Percentiles rank a stretch among this genome's conserved stretches.
Evolutionary conservation across 2,888 invertebrate genomes (phyloP).

Genomic region (Amiota mariae): DNA sequence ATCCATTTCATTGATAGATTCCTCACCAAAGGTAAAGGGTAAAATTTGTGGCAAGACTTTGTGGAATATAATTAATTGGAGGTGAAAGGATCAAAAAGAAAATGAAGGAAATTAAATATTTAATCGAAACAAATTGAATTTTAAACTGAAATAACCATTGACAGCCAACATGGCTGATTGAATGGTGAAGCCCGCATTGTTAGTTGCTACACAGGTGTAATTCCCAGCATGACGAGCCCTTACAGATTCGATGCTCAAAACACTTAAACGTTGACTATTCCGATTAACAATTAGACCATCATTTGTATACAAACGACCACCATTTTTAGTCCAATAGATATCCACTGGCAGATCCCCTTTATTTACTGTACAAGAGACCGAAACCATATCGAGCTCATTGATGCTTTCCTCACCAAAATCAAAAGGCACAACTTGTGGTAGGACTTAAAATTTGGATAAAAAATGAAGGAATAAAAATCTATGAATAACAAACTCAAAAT

Average conservation of each 20-base stretch:
- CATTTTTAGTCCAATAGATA: slow-evolving; percentile 81
- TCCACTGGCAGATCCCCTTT: slow-evolving; percentile 86
- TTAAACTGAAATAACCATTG: slow-evolving; percentile 74
- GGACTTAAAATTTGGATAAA: slow-evolving; percentile 74
- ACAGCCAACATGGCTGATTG: slow-evolving; percentile 77
- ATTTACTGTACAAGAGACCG: slow-evolving; percentile 81
- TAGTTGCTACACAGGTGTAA: slow-evolving; percentile 79
- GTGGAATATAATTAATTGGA: slow-evolving; percentile 3
- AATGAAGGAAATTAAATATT: slow-evolving; percentile 18
- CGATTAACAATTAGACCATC: slow-evolving; percentile 76
- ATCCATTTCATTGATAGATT: slow-evolving; percentile 79
- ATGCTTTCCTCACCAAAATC: slow-evolving; percentile 81
- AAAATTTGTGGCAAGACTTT: slow-evolving; percentile 81
- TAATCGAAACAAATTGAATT: background rate
- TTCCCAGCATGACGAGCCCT: slow-evolving; percentile 78
- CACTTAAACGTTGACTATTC: slow-evolving; percentile 79
- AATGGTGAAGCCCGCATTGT: slow-evolving; percentile 76
- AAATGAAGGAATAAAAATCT: slow-evolving; percentile 20
- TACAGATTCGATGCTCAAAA: slow-evolving; percentile 79
- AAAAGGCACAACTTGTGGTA: slow-evolving; percentile 82
- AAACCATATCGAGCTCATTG: slow-evolving; percentile 81
- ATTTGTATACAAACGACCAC: slow-evolving; percentile 73
- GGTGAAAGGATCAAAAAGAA: slow-evolving; percentile 12
- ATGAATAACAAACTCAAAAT: slow-evolving; percentile 28
- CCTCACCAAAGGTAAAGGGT: slow-evolving; percentile 81